Base-by-base conservation (phyloP, 30 jellyfish, hydroid and myxozoan species). In the Pelagia noctiluca region DNA sequence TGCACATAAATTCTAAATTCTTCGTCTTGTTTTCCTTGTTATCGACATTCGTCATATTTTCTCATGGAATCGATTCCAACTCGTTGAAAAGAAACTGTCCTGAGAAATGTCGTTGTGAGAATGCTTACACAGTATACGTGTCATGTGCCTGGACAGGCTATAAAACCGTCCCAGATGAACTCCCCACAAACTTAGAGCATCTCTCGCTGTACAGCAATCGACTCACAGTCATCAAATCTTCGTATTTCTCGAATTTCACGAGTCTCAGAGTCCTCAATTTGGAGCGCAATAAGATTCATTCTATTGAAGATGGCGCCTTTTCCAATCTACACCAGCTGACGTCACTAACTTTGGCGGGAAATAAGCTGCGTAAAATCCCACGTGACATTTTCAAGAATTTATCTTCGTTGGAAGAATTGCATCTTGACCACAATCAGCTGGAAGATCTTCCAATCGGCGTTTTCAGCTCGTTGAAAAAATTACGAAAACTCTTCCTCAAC, bases 331-430 rank as follows among this genome's bases (percentile, higher is more conserved):
- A 54, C 23, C 76, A 57, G 3, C 85, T 95, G 78, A 80, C 64
- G 50, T 88, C 97, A 37, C 76, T 95, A 67, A 84, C 89, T 33
- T 75, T 95, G 54, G 88, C 98, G 18, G 85, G 94, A 25, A 95
- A 95, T 62, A 63, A 30, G 47, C 62, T 95, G 32, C 84, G 84
- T 26, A 57, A 26, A 3, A 24, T 95, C 3, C 91, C 99, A 29
- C 46, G 84, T 22, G 46, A 60, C 22, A 30, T 84, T 30, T 85
- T 95, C 61, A 63, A 60, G 38, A 89, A 79, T 69, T 67, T 95
- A 21, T 54, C 96, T 16, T 73, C 96, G 22, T 74, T 95, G 31
- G 88, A 78, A 24, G 97, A 95, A 82, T 84, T 95, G n/a, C 90
- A 75, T 63, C 52, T 95, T 5, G 95, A 95, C 75, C 50, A 75